Conservation (phyloP, 2,888 invertebrate species). For the Halictus ligatus region DNA sequence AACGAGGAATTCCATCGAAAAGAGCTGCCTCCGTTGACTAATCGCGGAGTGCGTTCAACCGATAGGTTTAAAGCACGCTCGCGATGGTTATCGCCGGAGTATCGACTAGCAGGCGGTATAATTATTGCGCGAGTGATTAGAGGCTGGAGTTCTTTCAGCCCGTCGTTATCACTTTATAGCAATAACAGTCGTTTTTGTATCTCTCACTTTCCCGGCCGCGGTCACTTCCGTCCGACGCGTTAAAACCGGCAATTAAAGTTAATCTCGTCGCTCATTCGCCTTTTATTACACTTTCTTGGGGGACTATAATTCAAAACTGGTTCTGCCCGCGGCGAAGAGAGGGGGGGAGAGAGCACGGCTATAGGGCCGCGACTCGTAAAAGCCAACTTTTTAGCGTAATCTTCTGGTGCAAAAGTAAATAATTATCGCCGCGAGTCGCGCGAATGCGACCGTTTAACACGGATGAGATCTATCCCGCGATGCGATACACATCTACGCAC, state of each 20-base stretch:
- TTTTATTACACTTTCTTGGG: constrained; percentile 42
- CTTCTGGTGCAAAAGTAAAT: not conserved
- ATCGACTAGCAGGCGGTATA: constrained; percentile 6
- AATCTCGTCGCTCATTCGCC: constrained; percentile 9
- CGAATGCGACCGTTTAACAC: not conserved
- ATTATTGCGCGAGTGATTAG: constrained; percentile 21
- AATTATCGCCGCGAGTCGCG: not conserved
- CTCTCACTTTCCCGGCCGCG: constrained; percentile 22
- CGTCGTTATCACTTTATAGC: constrained; percentile 32
- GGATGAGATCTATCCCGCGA: not conserved
- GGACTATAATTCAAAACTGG: constrained; percentile 32
- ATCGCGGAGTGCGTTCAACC: not conserved
- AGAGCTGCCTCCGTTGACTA: not conserved
- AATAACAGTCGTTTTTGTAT: constrained; percentile 17
- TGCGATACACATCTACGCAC: not conserved
- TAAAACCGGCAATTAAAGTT: constrained; percentile 39
- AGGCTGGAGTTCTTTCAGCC: constrained; percentile 16
- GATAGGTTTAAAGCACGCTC: constrained; percentile 9
- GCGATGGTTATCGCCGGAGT: not conserved
- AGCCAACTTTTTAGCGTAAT: not conserved
- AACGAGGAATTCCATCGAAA: not conserved
- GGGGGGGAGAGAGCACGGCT: not conserved
- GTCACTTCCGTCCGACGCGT: constrained; percentile 37
- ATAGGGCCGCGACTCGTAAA: not conserved
- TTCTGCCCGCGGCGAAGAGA: constrained; percentile 10